Percentiles rank a stretch among this genome's conserved stretches.
phyloP scores from a whole-genome alignment of 1,140 invertebrate genomes.

The Listronotus oregonensis region DNA sequence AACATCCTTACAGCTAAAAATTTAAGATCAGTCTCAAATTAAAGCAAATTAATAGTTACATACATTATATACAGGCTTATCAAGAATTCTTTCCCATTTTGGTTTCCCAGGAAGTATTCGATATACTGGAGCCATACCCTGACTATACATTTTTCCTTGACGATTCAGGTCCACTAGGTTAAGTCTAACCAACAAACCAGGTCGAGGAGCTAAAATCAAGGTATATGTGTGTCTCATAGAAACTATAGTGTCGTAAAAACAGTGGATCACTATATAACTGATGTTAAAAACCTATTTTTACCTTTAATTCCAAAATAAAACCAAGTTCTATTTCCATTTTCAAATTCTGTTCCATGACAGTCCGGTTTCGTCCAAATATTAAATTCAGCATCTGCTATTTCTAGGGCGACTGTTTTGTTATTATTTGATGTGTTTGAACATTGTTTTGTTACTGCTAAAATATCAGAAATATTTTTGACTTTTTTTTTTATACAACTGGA shows the following conservation, averaged over 20 bases:
- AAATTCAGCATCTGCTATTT: slow-evolving; percentile 76
- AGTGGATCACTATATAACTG: too few species aligned
- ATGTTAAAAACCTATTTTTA: too few species aligned
- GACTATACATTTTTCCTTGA: slow-evolving; percentile 88
- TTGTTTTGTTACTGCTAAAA: slow-evolving; percentile 41
- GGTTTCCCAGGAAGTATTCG: slow-evolving; percentile 69
- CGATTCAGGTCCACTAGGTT: slow-evolving; percentile 88
- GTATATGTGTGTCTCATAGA: background rate
- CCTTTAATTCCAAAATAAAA: slow-evolving; percentile 86
- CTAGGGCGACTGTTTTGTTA: slow-evolving; percentile 48
- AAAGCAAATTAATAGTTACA: slow-evolving; percentile 32
- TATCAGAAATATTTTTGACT: background rate
- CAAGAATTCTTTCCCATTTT: slow-evolving; percentile 80
- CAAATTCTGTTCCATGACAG: slow-evolving; percentile 84
- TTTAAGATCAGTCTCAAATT: too few species aligned
- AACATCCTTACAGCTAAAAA: too few species aligned
- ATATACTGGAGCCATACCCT: slow-evolving; percentile 87
- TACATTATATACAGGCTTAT: slow-evolving; percentile 69
- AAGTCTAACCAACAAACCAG: slow-evolving; percentile 69
- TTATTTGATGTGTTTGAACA: slow-evolving; percentile 47
- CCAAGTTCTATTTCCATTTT: slow-evolving; percentile 92
- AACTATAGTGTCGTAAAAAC: too few species aligned
- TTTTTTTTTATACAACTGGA: too few species aligned
- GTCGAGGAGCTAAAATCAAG: slow-evolving; percentile 58
- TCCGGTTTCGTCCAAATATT: slow-evolving; percentile 91